Base-by-base conservation (phyloP, 2,888 invertebrate genomes). In the Drosophila conformis region DNA sequence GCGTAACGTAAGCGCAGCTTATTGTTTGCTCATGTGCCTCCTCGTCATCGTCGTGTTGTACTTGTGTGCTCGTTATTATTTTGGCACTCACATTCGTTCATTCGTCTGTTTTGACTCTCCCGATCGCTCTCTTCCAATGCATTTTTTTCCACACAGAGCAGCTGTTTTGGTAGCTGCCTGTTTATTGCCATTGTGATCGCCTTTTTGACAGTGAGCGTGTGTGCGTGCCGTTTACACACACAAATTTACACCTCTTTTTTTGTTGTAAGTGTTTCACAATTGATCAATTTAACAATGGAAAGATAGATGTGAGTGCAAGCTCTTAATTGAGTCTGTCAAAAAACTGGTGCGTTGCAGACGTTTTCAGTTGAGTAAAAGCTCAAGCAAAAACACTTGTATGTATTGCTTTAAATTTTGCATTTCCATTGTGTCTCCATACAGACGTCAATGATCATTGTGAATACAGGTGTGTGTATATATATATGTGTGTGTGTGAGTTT, bases 1-100 rank as follows among this genome's bases (percentile, higher is more conserved):
- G 91, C 92, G 91, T 89, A 91, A 91, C 92, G 89, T 90, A 89
- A 87, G 87, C 90, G 76, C 76, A 83, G 83, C 78, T 80, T 80
- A 81, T 82, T 82, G 86, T 76, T 78, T 62, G 70, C 78, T 78
- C 74, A 68, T 78, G 59, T 67, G 67, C 64, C 51, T 74, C 57
- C 33, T n/a, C 48, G 42, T 18, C 35, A 33, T 69, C 70, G 76
- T 62, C 40, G 42, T 11, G 40, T 21, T 21, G 65, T 70, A 69
- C 54, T 72, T 61, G 71, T 67, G 71, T 63, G 68, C 66, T 78
- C 75, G 63, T 78, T 78, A 78, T 69, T 73, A 74, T 78, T 74
- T 80, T 71, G 69, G 70, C 81, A 73, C 74, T 69, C 15, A 35
- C 62, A 38, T 48, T 54, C 58, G 49, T 58, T 53, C 66, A 46